phyloP scores from a whole-genome alignment of 2,888 invertebrate genomes.

The Nephrotoma guestfalica region DNA sequence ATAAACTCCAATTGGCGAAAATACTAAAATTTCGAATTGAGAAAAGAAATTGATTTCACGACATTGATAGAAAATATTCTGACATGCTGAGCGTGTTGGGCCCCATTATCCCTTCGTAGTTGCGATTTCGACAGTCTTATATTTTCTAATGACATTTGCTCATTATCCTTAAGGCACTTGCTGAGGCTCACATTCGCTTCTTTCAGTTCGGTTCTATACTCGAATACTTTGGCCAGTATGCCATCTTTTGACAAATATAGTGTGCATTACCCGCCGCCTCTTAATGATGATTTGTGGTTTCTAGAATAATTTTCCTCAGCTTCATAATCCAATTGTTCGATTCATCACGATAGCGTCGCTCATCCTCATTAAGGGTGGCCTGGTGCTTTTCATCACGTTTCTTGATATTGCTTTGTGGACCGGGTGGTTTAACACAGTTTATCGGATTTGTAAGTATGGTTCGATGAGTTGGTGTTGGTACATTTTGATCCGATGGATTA shows the following conservation, averaged over 20 bases:
- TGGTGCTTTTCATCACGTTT: conserved; percentile 69
- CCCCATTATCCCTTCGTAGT: conserved; percentile 21
- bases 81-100: not conserved
- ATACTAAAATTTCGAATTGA: no score
- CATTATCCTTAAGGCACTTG: conserved; percentile 20
- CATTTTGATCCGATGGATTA: not conserved
- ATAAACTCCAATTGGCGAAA: no score
- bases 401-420: not conserved
- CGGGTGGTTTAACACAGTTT: not conserved
- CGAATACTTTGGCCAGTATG: conserved; percentile 88
- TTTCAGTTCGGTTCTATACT: conserved; percentile 78
- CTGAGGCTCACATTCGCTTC: conserved; percentile 46
- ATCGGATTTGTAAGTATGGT: not conserved
- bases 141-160: conserved; percentile 7
- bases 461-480: not conserved
- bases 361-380: conserved; percentile 92
- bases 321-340: conserved; percentile 95
- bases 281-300: conserved; percentile 15
- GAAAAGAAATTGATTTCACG: no score
- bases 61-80: no score
- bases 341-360: conserved; percentile 83
- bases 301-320: conserved; percentile 79
- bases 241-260: conserved; percentile 74
- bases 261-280: conserved; percentile 13
- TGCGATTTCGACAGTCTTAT: conserved; percentile 14